Conservation (phyloP, 30 jellyfish, hydroid and myxozoan species). For the Nemopilema nomurai region DNA sequence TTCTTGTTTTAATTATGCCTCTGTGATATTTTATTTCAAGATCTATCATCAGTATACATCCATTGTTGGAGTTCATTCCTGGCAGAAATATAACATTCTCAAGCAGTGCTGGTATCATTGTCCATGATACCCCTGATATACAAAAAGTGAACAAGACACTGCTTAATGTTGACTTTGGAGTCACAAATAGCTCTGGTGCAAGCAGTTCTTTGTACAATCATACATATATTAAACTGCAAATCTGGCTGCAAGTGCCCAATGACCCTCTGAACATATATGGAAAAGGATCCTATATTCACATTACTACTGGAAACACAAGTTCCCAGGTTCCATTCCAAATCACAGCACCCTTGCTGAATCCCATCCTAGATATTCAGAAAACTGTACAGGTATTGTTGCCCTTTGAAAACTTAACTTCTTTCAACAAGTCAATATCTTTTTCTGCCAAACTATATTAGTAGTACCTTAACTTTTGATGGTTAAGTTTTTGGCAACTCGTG, state of each 20-base stretch:
- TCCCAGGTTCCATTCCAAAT: slow-evolving; percentile 10
- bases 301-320: slow-evolving; percentile 12
- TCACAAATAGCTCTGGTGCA: slow-evolving; percentile 8
- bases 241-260: slow-evolving; percentile 26
- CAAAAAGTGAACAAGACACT: neutral
- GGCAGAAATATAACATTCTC: neutral
- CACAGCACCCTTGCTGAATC: slow-evolving; percentile 45
- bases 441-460: too few species aligned
- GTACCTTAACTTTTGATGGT: too few species aligned
- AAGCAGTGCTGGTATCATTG: slow-evolving; percentile 6
- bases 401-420: too few species aligned
- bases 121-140: neutral
- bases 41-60: neutral
- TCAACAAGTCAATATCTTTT: too few species aligned
- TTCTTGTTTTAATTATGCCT: neutral
- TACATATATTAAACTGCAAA: neutral
- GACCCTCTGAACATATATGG: slow-evolving; percentile 36
- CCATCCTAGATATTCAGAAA: slow-evolving; percentile 14
- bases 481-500: too few species aligned
- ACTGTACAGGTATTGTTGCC: slow-evolving; percentile 26
- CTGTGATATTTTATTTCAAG: neutral
- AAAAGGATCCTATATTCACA: neutral
- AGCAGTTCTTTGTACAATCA: neutral
- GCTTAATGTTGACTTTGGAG: slow-evolving; percentile 40
- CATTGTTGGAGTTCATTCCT: neutral